phyloP scores from a whole-genome alignment of 1,140 invertebrate genomes.

The Bombus fervidus region DNA sequence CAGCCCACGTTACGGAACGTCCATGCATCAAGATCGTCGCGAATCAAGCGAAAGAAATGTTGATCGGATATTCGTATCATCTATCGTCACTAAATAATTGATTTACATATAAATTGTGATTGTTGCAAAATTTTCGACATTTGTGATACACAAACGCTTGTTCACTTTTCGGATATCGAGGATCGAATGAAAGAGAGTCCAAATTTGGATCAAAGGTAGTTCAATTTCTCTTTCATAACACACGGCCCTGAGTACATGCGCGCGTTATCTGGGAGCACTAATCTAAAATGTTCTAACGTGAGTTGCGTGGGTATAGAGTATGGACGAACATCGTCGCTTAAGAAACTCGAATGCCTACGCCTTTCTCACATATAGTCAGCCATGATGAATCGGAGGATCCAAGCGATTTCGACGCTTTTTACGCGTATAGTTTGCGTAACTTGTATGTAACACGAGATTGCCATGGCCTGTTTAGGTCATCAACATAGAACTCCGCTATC shows the following conservation, averaged over 20 bases:
- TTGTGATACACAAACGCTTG: background rate
- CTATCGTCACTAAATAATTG: background rate
- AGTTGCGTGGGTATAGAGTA: constrained; percentile 50
- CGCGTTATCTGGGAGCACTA: constrained; percentile 54
- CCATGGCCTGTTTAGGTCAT: background rate
- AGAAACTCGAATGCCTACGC: constrained; percentile 64
- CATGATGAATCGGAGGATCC: constrained; percentile 56
- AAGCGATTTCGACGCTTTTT: constrained; percentile 45
- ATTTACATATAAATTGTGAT: background rate
- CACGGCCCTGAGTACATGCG: constrained; percentile 19
- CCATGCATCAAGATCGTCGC: background rate
- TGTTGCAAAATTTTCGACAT: background rate
- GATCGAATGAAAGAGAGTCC: constrained; percentile 2
- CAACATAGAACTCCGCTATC: background rate
- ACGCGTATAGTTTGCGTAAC: constrained; percentile 23
- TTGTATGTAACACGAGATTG: background rate
- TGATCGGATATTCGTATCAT: background rate
- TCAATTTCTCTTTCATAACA: constrained; percentile 22
- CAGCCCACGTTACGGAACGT: background rate
- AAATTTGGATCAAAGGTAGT: background rate
- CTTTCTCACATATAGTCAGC: constrained; percentile 44
- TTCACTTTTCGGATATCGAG: background rate
- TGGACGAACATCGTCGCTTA: constrained; percentile 58
- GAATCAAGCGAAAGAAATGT: background rate
- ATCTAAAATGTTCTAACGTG: constrained; percentile 61